A percentile compares a stretch with the other conserved stretches of the same genome.
Evolutionary conservation across 2,888 invertebrate species (phyloP).

Genomic region (Sphecodes monilicornis): DNA sequence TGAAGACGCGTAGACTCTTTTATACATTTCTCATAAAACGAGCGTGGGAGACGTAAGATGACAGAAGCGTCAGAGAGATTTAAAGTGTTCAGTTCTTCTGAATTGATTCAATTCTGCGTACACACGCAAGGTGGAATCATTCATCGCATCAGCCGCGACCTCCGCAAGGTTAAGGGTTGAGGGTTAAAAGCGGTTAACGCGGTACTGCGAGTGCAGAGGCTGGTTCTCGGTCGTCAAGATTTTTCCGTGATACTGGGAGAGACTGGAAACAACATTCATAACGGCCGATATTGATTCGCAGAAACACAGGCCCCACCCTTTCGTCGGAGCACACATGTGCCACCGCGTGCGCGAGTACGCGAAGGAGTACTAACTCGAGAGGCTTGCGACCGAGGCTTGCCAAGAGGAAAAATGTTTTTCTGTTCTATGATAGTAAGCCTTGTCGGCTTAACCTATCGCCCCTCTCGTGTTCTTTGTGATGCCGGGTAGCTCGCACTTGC

Average conservation of each 20-base stretch:
- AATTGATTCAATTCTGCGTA: too few species aligned
- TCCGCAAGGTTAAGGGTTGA: background rate
- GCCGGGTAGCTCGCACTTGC: background rate
- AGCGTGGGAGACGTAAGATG: too few species aligned
- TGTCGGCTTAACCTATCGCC: slow-evolving; percentile 51
- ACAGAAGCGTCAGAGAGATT: too few species aligned
- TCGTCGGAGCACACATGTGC: slow-evolving; percentile 15
- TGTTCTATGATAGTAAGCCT: slow-evolving; percentile 46
- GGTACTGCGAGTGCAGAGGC: slow-evolving; percentile 20
- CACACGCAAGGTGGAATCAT: too few species aligned
- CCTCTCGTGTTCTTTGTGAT: slow-evolving; percentile 14
- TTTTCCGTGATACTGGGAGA: slow-evolving; percentile 44
- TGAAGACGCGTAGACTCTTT: too few species aligned
- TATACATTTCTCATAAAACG: too few species aligned
- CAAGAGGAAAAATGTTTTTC: slow-evolving; percentile 60
- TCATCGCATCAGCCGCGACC: background rate
- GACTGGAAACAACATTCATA: slow-evolving; percentile 48
- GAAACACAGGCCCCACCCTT: slow-evolving; percentile 40
- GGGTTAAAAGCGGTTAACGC: slow-evolving; percentile 1
- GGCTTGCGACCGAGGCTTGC: slow-evolving; percentile 39
- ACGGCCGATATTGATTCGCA: slow-evolving; percentile 63
- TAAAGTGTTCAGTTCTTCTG: too few species aligned
- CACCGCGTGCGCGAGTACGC: slow-evolving; percentile 20
- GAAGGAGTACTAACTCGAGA: slow-evolving; percentile 48
- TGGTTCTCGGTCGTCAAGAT: slow-evolving; percentile 55